phyloP scores from a whole-genome alignment of 1,140 invertebrate genomes.

The Drosophila bocki region DNA sequence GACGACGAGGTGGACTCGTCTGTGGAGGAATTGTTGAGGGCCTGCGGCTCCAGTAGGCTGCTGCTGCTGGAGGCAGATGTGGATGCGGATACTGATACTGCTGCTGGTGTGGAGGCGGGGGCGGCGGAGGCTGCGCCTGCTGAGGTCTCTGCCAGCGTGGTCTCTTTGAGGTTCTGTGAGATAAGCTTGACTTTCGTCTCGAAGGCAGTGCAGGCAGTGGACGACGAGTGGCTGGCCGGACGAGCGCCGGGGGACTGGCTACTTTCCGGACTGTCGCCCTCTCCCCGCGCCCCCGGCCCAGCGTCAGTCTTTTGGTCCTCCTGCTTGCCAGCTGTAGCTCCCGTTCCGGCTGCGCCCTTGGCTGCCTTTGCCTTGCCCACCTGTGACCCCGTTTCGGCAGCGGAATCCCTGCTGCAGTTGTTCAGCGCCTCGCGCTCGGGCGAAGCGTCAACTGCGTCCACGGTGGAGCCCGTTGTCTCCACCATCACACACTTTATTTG shows the following conservation, averaged over 20 bases:
- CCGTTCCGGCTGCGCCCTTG: constrained; percentile 11
- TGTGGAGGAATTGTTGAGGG: constrained; percentile 32
- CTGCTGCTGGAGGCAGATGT: constrained; percentile 38
- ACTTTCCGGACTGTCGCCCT: constrained; percentile 29
- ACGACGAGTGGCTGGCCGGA: constrained; percentile 32
- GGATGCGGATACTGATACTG: constrained; percentile 24
- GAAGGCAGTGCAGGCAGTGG: constrained; percentile 62
- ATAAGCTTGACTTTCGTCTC: constrained; percentile 79
- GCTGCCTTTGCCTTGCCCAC: constrained; percentile 6
- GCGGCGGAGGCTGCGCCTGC: not conserved
- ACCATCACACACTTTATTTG: constrained; percentile 80
- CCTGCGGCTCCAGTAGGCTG: constrained; percentile 34
- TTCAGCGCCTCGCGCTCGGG: constrained; percentile 38
- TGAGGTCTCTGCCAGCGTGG: constrained; percentile 64
- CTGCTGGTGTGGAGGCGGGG: not conserved
- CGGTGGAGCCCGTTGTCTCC: constrained; percentile 46
- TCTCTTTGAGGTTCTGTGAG: constrained; percentile 80
- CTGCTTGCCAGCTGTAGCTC: constrained; percentile 20
- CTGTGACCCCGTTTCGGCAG: constrained; percentile 33
- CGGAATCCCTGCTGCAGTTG: constrained; percentile 62
- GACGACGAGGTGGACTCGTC: constrained; percentile 38
- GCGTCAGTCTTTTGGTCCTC: constrained; percentile 52
- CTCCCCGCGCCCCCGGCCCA: constrained; percentile 18
- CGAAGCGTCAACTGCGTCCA: constrained; percentile 9
- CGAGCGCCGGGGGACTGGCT: constrained; percentile 18